A percentile compares a stretch with the other conserved stretches of the same genome.
These are phyloP conservation scores for Siphonodentalium dalli DNA, from an alignment of 2,888 invertebrate genomes.

Conservation along the genomic window DNA sequence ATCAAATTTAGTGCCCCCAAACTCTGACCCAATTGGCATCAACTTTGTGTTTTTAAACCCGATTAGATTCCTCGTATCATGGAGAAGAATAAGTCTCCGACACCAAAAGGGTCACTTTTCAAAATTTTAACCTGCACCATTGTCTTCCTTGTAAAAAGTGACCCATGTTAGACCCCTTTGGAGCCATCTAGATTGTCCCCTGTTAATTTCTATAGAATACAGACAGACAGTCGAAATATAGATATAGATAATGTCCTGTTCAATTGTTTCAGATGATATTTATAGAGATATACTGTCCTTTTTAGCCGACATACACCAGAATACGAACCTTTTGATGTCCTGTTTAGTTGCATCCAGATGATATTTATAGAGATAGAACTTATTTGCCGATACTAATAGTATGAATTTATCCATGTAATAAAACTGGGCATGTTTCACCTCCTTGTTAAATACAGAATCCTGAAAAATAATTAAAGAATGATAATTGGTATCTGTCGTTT, in stretches of 20 bases:
- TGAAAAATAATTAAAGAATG: no score
- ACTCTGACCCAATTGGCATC: no score
- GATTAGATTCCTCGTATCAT: no score
- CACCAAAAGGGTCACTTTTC: no score
- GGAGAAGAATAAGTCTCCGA: no score
- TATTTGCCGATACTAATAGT: conserved; percentile 49
- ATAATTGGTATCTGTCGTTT: no score
- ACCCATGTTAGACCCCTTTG: no score
- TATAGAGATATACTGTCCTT: not conserved
- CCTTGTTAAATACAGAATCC: conserved; percentile 47
- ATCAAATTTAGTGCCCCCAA: no score
- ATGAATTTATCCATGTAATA: conserved; percentile 64
- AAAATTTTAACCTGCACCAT: no score
- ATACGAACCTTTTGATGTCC: conserved; percentile 53
- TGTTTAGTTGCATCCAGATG: conserved; percentile 53
- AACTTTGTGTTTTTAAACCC: no score
- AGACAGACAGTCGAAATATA: not conserved
- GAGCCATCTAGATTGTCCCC: no score
- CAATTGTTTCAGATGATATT: not conserved
- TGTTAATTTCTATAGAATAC: not conserved
- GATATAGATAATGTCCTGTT: not conserved
- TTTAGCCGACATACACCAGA: not conserved
- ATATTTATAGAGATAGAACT: conserved; percentile 60
- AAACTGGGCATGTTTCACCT: conserved; percentile 58
- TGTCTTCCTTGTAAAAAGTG: no score